Percentiles rank a stretch among this genome's conserved stretches.
These are phyloP conservation scores for Bradypodion pumilum DNA, from an alignment of 2,797 vertebrate species.

Conservation along the genomic window DNA sequence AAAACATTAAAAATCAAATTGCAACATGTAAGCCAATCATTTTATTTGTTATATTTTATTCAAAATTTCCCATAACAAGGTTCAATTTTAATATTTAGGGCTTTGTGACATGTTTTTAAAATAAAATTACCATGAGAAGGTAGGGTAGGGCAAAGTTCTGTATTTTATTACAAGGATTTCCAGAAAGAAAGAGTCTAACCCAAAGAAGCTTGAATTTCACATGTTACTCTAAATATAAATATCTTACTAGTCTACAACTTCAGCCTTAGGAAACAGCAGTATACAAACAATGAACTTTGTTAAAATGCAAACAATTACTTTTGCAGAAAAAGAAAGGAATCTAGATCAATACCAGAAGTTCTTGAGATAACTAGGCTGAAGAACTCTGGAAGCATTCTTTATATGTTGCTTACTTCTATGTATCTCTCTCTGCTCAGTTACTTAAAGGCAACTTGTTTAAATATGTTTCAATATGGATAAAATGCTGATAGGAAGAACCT, in stretches of 20 bases:
- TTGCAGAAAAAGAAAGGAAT: too few species aligned
- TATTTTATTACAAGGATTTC: background rate
- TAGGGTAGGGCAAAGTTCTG: background rate
- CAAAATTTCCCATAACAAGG: constrained; percentile 7
- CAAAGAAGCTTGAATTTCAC: background rate
- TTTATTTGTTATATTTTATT: background rate
- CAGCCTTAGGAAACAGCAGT: constrained; percentile 13
- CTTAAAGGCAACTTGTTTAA: constrained; percentile 30
- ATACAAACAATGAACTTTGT: constrained; percentile 18
- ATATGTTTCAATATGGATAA: background rate
- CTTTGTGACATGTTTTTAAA: background rate
- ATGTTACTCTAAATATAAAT: background rate
- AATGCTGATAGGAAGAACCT: constrained; percentile 15
- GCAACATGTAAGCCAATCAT: background rate
- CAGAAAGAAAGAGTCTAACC: background rate
- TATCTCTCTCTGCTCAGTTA: constrained; percentile 37
- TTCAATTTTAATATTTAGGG: background rate
- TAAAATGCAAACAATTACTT: constrained; percentile 29
- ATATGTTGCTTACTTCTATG: constrained; percentile 49
- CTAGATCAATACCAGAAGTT: too few species aligned
- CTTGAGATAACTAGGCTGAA: constrained; percentile 12
- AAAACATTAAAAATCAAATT: background rate
- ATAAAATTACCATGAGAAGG: background rate
- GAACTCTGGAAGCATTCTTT: constrained; percentile 11
- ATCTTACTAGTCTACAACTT: constrained; percentile 25